Percentiles rank a stretch among this genome's conserved stretches.
These are phyloP conservation scores for Tetropium fuscum DNA, from an alignment of 2,888 invertebrate species.

Conservation along the genomic window DNA sequence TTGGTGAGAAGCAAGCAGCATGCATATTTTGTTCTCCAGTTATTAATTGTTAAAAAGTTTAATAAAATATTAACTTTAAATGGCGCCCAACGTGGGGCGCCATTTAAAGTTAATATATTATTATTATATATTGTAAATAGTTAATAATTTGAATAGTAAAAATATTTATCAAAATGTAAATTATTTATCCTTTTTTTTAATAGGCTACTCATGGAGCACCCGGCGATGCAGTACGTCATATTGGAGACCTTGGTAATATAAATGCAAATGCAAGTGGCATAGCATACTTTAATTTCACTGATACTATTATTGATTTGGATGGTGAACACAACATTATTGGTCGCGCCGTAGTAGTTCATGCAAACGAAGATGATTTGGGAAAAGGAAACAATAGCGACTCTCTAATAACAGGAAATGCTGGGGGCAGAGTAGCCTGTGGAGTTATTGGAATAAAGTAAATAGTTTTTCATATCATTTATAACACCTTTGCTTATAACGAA, in stretches of 20 bases:
- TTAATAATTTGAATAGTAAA: too few species aligned
- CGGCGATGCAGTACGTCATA: slow-evolving; percentile 76
- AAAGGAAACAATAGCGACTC: slow-evolving; percentile 75
- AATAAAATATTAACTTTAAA: too few species aligned
- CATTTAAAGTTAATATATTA: too few species aligned
- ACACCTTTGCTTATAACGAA: too few species aligned
- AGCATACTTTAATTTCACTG: slow-evolving; percentile 72
- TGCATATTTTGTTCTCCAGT: too few species aligned
- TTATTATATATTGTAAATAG: too few species aligned
- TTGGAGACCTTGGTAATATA: slow-evolving; percentile 89
- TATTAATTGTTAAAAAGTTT: too few species aligned
- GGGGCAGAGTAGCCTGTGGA: slow-evolving; percentile 83
- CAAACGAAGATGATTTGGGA: slow-evolving; percentile 81
- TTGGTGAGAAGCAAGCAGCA: too few species aligned
- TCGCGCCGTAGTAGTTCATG: slow-evolving; percentile 84
- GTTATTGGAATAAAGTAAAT: slow-evolving; percentile 74
- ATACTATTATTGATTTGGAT: slow-evolving; percentile 72
- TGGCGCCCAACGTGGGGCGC: too few species aligned
- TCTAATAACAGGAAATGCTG: slow-evolving; percentile 85
- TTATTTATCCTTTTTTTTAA: slow-evolving; percentile 31
- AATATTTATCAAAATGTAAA: too few species aligned
- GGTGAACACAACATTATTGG: slow-evolving; percentile 79
- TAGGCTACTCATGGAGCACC: slow-evolving; percentile 84
- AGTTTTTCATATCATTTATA: not conserved
- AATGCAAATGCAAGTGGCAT: slow-evolving; percentile 70